Percentiles rank a stretch among this genome's conserved stretches.
Evolutionary conservation across 37 sponge, comb jelly and placozoan species (phyloP).

Genomic region (Agelas oroides): DNA sequence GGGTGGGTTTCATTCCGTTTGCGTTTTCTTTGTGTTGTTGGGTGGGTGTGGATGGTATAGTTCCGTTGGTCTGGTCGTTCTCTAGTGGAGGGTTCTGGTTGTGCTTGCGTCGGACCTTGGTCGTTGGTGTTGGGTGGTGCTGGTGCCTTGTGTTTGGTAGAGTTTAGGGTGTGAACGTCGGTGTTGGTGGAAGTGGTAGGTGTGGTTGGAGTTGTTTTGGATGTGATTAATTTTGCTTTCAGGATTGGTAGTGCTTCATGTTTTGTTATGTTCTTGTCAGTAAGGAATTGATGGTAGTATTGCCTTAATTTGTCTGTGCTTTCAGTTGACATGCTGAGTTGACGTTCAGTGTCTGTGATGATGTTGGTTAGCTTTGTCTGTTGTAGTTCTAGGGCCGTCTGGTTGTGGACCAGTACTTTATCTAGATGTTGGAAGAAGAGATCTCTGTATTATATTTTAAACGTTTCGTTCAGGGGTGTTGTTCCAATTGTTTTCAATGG

Average conservation of each 20-base stretch:
- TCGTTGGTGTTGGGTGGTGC: too few species aligned
- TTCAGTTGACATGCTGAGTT: neutral
- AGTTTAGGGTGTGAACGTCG: neutral
- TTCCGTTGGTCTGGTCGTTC: too few species aligned
- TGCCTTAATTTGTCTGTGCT: neutral
- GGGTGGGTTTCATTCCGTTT: neutral
- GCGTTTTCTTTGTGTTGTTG: too few species aligned
- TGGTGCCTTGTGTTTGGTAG: too few species aligned
- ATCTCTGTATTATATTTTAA: neutral
- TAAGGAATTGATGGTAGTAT: neutral
- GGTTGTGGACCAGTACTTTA: neutral
- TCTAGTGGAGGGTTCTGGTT: too few species aligned
- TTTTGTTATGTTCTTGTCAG: neutral
- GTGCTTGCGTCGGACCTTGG: too few species aligned
- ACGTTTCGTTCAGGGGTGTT: neutral
- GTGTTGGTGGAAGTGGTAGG: neutral
- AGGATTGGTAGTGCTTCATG: neutral
- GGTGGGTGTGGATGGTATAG: neutral
- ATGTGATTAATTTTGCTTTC: neutral
- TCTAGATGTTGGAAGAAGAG: neutral
- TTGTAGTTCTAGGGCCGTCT: neutral
- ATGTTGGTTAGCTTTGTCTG: neutral
- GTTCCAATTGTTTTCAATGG: neutral
- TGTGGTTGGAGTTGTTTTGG: neutral
- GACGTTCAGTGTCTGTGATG: neutral